phyloP scores from a whole-genome alignment of 2,888 invertebrate genomes.

The Subacronicta megacephala region DNA sequence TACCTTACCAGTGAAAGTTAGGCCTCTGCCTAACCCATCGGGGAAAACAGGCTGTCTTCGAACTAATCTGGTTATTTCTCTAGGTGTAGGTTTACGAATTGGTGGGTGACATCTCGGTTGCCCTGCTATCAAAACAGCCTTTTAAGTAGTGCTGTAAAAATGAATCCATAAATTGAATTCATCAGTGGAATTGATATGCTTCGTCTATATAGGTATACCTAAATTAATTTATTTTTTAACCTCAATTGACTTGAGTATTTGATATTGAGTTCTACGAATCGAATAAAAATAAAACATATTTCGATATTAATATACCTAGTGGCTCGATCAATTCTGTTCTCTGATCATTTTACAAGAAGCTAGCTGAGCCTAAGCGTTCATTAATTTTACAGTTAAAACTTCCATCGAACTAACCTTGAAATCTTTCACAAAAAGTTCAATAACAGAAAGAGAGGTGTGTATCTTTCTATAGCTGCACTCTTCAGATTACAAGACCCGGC shows the following conservation, averaged over 20 bases:
- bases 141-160: no score
- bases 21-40: no score
- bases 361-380: conserved; percentile 3
- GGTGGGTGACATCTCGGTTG: no score
- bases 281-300: not conserved
- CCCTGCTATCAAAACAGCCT: no score
- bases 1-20: no score
- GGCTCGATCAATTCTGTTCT: not conserved
- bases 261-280: not conserved
- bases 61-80: no score
- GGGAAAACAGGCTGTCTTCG: no score
- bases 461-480: conserved; percentile 28
- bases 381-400: conserved; percentile 17
- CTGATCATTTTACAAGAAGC: not conserved
- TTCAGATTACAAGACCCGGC: conserved; percentile 14
- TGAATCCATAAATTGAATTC: no score
- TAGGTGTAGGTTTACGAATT: no score
- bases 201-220: no score
- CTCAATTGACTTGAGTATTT: not conserved
- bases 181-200: no score
- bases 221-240: no score
- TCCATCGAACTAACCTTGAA: conserved; percentile 34
- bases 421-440: conserved; percentile 30
- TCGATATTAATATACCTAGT: not conserved
- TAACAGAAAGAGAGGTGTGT: conserved; percentile 32